phyloP scores from a whole-genome alignment of 2,113 vertebrate species.

The Pelodiscus sinensis region DNA sequence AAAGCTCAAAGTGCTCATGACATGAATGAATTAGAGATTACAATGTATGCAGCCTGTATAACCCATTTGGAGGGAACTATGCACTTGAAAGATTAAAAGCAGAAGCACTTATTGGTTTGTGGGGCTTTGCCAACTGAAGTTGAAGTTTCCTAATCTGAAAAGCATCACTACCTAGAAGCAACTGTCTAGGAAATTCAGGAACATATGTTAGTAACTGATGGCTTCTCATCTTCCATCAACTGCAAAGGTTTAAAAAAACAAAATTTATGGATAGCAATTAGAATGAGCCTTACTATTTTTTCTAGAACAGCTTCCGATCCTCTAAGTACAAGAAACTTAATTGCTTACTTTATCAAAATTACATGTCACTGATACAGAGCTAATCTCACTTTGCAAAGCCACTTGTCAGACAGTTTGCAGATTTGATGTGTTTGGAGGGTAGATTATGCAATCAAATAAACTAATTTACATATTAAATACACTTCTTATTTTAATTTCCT shows the following conservation, averaged over 20 bases:
- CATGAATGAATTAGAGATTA: neutral
- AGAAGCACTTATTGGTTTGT: neutral
- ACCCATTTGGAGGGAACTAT: neutral
- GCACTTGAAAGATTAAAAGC: neutral
- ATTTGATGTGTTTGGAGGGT: neutral
- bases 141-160: neutral
- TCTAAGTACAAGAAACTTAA: neutral
- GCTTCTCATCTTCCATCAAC: neutral
- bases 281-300: slow-evolving; percentile 14
- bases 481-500: slow-evolving; percentile 43
- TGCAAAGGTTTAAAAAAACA: neutral
- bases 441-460: slow-evolving; percentile 9
- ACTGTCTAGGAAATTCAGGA: slow-evolving; percentile 12
- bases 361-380: neutral
- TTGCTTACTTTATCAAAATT: slow-evolving; percentile 31
- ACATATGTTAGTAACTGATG: neutral
- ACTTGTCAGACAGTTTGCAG: neutral
- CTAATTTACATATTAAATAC: slow-evolving; percentile 24
- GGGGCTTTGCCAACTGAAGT: slow-evolving; percentile 7
- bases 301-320: neutral
- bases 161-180: neutral
- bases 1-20: neutral
- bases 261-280: neutral
- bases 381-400: slow-evolving; percentile 11
- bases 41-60: fast-evolving